A percentile compares a stretch with the other conserved stretches of the same genome.
These are phyloP conservation scores for Drosophila fuyamai DNA, from an alignment of 1,140 invertebrate genomes.

Conservation along the genomic window DNA sequence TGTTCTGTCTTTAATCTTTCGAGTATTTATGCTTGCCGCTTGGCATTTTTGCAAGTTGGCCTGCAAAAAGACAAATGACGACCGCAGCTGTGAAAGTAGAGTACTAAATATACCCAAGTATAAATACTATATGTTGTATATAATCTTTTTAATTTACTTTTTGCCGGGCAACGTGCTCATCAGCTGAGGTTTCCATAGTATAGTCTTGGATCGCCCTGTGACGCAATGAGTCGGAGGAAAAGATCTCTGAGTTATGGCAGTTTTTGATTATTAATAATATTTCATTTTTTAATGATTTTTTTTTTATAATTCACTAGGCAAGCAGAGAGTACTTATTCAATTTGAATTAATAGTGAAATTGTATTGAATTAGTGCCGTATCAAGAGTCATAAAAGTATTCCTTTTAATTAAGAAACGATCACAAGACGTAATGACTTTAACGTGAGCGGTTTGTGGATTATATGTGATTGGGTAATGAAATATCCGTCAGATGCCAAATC, in stretches of 20 bases:
- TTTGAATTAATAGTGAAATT: conserved; percentile 5
- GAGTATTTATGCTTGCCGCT: conserved; percentile 52
- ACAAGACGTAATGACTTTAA: conserved; percentile 14
- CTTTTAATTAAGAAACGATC: conserved; percentile 42
- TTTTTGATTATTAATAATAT: conserved; percentile 13
- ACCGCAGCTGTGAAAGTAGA: conserved; percentile 53
- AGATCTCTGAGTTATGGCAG: conserved; percentile 23
- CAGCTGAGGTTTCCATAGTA: conserved; percentile 27
- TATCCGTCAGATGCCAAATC: conserved; percentile 18
- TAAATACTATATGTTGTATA: conserved; percentile 25
- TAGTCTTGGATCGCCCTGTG: conserved; percentile 18
- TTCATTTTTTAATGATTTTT: conserved; percentile 22
- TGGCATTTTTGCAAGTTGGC: conserved; percentile 28
- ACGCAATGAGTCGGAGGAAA: conserved; percentile 24
- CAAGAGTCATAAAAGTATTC: conserved; percentile 6
- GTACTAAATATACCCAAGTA: conserved; percentile 42
- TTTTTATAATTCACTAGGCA: conserved; percentile 10
- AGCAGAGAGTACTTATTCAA: not conserved
- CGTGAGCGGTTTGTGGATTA: conserved; percentile 3
- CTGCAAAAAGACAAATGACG: conserved; percentile 48
- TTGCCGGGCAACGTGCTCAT: conserved; percentile 17
- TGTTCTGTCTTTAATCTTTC: conserved; percentile 40
- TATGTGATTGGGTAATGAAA: conserved; percentile 1
- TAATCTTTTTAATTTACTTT: conserved; percentile 23
- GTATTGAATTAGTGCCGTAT: not conserved